Evolutionary conservation across 2,888 invertebrate species (phyloP).

Genomic region (Sphaerophoria taeniata): DNA sequence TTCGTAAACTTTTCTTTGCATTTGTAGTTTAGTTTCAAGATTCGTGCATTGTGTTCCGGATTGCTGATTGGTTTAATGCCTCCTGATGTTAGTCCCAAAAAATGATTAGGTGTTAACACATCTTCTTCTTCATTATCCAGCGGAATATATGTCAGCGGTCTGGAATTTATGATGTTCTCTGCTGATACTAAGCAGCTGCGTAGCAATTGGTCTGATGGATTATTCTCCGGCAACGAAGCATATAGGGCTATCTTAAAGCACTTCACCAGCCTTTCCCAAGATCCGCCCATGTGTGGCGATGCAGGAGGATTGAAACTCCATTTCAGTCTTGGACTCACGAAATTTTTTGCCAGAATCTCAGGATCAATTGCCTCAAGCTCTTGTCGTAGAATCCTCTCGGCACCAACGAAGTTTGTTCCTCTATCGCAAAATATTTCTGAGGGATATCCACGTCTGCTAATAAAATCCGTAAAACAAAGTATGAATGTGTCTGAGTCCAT

Average conservation of each 20-base stretch:
- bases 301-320: conserved; percentile 75
- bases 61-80: no score
- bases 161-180: no score
- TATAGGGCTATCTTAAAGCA: no score
- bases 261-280: conserved; percentile 49
- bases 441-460: conserved; percentile 53
- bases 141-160: neutral
- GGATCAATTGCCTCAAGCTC: neutral
- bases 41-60: no score
- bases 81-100: conserved; percentile 57
- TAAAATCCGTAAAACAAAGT: conserved; percentile 52
- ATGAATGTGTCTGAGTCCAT: conserved; percentile 55
- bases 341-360: neutral
- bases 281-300: conserved; percentile 72
- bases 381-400: conserved; percentile 7
- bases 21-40: no score
- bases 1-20: no score
- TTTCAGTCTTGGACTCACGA: conserved; percentile 25
- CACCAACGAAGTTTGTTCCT: conserved; percentile 58
- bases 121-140: conserved; percentile 51
- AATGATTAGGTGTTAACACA: conserved; percentile 75
- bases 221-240: no score
- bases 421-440: conserved; percentile 43
- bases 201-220: no score
- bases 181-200: no score